Base-by-base conservation (phyloP, 1,140 invertebrate genomes). In the Euglossa dilemma region DNA sequence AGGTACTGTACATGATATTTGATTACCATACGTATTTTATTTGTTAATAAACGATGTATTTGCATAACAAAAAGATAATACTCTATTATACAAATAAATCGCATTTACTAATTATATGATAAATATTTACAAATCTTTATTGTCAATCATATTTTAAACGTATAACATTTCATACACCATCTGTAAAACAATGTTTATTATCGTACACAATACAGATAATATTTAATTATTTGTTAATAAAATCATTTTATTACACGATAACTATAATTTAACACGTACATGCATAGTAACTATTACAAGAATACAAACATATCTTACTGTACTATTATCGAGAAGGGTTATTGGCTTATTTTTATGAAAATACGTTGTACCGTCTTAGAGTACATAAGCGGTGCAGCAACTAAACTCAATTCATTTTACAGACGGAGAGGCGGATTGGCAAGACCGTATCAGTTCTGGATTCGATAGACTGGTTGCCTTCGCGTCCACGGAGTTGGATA, bases 401-500 rank as follows among this genome's bases (percentile, higher is more conserved):
- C 28, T 74, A 71, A 88, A 6, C 23, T 5, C 23, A n/a, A 20
- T 52, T 76, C 50, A 72, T 64, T 80, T 95, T 90, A 79, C 93
- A 90, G 95, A 95, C 85, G 95, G 95, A 67, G 95, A 97, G 92
- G 95, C 96, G 80, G 96, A 97, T 91, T 98, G 97, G 97, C 97
- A 98, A 93, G 97, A 97, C 90, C 96, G 97, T 85, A 98, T 98
- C 89, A 97, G 96, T 90, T 97, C 97, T 88, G 97, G 97, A 54
- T 98, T 98, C 94, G 97, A 98, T 94, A 96, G 97, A 75, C 94
- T 98, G 83, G 97, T 98, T 79, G 97, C 97, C 45, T 97, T 98
- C 92, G 97, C 97, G 12, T 97, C 97, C 7, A 97, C 97, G 4
- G 97, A 98, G 89, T 94, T 98, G 87, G 97, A 98, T 90, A 97